Evolutionary conservation across 2,888 invertebrate species (phyloP).

Genomic region (Parelbella ahira): DNA sequence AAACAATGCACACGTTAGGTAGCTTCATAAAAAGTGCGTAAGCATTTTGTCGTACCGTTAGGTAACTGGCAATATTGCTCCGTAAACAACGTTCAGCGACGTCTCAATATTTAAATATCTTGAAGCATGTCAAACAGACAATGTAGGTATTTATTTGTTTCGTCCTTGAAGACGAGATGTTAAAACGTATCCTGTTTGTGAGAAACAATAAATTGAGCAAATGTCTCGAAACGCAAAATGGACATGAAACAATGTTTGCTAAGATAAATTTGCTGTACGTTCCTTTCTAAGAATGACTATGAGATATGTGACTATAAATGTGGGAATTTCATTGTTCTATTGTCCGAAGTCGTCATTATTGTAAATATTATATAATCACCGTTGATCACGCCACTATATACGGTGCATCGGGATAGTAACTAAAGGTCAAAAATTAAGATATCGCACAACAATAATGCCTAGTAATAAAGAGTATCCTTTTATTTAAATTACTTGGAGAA

Average conservation of each 20-base stretch:
- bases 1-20: too few relatives aligned
- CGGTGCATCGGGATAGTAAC: conserved; percentile 22
- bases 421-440: too few relatives aligned
- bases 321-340: conserved; percentile 76
- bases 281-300: conserved; percentile 53
- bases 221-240: conserved; percentile 16
- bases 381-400: conserved; percentile 57
- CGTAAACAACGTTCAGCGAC: too few relatives aligned
- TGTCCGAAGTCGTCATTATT: conserved; percentile 64
- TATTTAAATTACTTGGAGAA: too few relatives aligned
- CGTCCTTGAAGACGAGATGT: conserved; percentile 7
- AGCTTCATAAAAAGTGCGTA: too few relatives aligned
- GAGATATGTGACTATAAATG: conserved; percentile 56
- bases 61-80: too few relatives aligned
- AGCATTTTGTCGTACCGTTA: too few relatives aligned
- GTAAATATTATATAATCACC: conserved; percentile 46
- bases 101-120: conserved; percentile 6
- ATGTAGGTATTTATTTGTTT: too few relatives aligned
- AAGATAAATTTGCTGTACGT: conserved; percentile 30
- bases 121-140: too few relatives aligned
- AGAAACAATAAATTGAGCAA: conserved; percentile 10
- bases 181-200: conserved; percentile 12
- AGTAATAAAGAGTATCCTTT: too few relatives aligned
- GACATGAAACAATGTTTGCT: conserved; percentile 2
- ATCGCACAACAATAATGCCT: too few relatives aligned